Percentiles rank a stretch among this genome's conserved stretches.
Conservation (phyloP, 2,113 vertebrate genomes). For the Anthoscopus minutus region DNA sequence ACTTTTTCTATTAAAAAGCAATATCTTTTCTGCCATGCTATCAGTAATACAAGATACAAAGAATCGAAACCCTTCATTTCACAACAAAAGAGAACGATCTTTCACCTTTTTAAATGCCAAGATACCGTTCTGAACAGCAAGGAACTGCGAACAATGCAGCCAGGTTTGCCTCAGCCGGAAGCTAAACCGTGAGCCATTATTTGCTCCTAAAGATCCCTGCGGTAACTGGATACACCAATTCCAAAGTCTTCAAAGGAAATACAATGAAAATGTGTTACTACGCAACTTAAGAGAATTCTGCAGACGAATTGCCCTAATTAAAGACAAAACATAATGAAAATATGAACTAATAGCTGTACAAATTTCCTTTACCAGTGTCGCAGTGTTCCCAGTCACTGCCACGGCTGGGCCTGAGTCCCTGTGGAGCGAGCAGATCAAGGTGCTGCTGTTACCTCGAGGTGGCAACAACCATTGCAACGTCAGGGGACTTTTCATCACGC, state of each 20-base stretch:
- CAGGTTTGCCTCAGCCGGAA: neutral
- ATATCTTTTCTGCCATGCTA: neutral
- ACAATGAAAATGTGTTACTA: neutral
- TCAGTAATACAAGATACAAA: neutral
- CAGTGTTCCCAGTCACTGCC: neutral
- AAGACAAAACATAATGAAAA: neutral
- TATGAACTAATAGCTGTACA: neutral
- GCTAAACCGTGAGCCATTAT: neutral
- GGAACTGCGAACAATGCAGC: neutral
- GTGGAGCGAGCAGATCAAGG: accelerated
- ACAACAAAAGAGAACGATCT: neutral
- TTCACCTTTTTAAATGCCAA: neutral
- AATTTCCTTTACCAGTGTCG: neutral
- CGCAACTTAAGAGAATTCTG: neutral
- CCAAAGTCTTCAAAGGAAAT: neutral
- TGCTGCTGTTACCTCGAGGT: neutral
- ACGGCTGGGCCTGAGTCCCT: neutral
- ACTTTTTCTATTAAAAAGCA: neutral
- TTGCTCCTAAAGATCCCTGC: neutral
- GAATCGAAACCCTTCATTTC: neutral
- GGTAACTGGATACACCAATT: neutral
- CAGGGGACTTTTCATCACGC: neutral
- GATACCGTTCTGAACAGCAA: neutral
- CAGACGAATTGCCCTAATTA: neutral
- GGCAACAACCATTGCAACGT: neutral